Evolutionary conservation across 2,113 vertebrate species (phyloP), one percentile per base, ranked within the genome.

Genomic region (Pygoscelis antarcticus): DNA sequence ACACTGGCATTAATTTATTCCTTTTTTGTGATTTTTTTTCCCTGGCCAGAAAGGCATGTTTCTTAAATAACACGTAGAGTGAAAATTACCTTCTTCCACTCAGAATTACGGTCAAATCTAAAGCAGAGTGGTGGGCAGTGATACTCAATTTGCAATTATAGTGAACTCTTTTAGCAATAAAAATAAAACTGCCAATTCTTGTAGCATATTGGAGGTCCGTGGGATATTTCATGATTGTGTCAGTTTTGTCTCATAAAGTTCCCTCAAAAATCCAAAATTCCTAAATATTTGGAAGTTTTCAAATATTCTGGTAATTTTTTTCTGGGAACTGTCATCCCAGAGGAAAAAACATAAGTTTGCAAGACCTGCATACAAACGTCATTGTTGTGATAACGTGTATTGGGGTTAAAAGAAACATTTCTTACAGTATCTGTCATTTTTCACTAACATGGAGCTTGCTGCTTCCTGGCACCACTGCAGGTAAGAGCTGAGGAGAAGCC

Each of bases 311-410:
- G 10, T 36, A 29, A 7, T 1, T 76, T 58, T 78, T 52, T 44
- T 74, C 18, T 62, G 17, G 5, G 6, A 78, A 22, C 15, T 65
- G 25, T 52, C 20, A 42, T 32, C 8, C 38, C 22, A 44, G 51
- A n/a, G 11, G 4, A 23, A 29, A 72, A 51, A 54, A 0, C 0
- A 0, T 19, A 19, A 16, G 5, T 46, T 94, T 91, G 9, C 26
- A 47, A 89, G 22, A 18, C 52, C 21, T 47, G 15, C 4, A 10
- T 34, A 40, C 15, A 38, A 77, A 60, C 65, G 20, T 34, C 11
- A 8, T 13, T 4, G 5, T 34, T 60, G 9, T 60, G 10, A 44
- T 70, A 68, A 55, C 0, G 10, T 49, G 8, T 42, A 7, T 52
- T n/a, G 3, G n/a, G 13, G 3, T 65, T 74, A 69, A 68, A 83